These are phyloP conservation scores for Ondatra zibethicus DNA, from an alignment of 2,113 vertebrate genomes.

Conservation along the genomic window DNA sequence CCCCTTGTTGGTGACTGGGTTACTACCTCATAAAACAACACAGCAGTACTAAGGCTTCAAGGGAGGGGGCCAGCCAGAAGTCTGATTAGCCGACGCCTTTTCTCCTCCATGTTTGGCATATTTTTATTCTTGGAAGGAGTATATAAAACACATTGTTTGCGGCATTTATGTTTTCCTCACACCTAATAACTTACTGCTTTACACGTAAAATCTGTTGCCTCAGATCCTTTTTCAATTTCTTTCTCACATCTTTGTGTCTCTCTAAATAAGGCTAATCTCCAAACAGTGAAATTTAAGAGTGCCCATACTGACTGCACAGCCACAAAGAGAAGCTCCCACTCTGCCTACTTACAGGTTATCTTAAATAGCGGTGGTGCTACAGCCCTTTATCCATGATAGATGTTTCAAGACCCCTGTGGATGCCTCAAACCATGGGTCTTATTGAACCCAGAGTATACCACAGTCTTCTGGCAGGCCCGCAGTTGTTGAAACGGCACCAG, in stretches of 20 bases:
- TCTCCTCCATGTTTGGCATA: conserved; percentile 63
- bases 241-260: conserved; percentile 63
- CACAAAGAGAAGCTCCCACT: background rate
- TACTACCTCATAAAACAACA: conserved; percentile 34
- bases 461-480: background rate
- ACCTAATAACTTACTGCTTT: conserved; percentile 81
- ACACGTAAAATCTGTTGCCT: conserved; percentile 69
- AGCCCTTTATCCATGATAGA: background rate
- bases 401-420: background rate
- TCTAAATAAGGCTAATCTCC: conserved; percentile 19
- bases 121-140: conserved; percentile 83
- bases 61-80: background rate
- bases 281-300: conserved; percentile 43
- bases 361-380: background rate
- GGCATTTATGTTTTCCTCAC: conserved; percentile 75
- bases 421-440: background rate
- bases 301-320: background rate
- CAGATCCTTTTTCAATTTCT: conserved; percentile 67
- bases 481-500: background rate
- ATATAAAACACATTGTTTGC: conserved; percentile 82
- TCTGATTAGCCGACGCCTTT: conserved; percentile 68
- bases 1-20: conserved; percentile 18
- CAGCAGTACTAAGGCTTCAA: background rate
- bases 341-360: background rate
- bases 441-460: background rate